phyloP scores from a whole-genome alignment of 92 coral and sea anemone species.

The Bergia sp. region DNA sequence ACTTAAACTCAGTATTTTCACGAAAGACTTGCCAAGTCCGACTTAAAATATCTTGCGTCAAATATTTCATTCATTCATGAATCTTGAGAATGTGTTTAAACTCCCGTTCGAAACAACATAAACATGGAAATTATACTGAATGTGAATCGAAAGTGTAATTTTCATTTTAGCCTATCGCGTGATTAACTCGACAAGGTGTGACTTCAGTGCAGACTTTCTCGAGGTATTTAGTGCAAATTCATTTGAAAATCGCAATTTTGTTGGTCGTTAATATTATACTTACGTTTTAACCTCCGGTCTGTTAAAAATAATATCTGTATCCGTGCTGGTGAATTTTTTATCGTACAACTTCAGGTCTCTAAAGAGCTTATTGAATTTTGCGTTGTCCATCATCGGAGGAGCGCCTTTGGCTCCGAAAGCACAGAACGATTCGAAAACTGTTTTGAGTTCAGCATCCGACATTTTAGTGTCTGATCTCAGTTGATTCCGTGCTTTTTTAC shows the following conservation, averaged over 20 bases:
- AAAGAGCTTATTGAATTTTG: slow-evolving; percentile 88
- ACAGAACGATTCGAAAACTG: slow-evolving; percentile 81
- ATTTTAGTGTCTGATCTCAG: slow-evolving; percentile 23
- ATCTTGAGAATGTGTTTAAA: neutral
- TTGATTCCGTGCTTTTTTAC: neutral
- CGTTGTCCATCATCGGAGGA: slow-evolving; percentile 81
- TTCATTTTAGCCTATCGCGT: neutral
- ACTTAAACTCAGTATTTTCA: neutral
- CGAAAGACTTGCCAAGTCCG: neutral
- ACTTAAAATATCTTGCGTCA: neutral
- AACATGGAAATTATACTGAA: neutral
- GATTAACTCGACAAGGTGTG: neutral
- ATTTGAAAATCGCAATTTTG: neutral
- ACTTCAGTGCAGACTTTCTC: neutral
- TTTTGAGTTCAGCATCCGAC: slow-evolving; percentile 68
- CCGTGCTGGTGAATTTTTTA: slow-evolving; percentile 84
- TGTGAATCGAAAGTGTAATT: neutral
- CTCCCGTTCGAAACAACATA: neutral
- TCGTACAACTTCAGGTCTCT: slow-evolving; percentile 84
- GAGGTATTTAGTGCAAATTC: neutral
- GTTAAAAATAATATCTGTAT: slow-evolving; percentile 92
- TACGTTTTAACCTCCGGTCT: slow-evolving; percentile 92
- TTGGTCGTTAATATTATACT: neutral
- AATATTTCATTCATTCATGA: neutral
- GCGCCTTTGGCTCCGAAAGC: slow-evolving; percentile 89